These are phyloP conservation scores for Barbus barbus DNA, from an alignment of 2,113 vertebrate genomes.

Conservation along the genomic window DNA sequence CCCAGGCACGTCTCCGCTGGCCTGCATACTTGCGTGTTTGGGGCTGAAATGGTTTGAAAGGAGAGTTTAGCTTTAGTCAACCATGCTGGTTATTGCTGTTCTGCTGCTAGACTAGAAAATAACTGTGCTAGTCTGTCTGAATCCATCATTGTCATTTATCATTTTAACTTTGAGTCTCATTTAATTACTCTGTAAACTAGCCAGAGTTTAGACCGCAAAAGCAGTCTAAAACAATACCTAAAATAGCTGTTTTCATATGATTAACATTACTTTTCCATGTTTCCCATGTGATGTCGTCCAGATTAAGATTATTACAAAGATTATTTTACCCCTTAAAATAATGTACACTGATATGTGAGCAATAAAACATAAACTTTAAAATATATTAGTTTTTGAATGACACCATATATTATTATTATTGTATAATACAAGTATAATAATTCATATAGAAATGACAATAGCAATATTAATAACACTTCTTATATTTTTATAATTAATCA, in stretches of 20 bases:
- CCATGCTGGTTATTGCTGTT: background rate
- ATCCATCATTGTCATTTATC: background rate
- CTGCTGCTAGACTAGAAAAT: background rate
- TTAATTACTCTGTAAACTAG: too few relatives aligned
- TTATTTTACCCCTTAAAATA: background rate
- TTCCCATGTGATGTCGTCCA: background rate
- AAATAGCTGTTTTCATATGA: too few relatives aligned
- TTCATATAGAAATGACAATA: too few relatives aligned
- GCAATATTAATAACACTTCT: too few relatives aligned
- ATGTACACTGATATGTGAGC: background rate
- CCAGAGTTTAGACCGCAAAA: too few relatives aligned
- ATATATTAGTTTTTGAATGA: background rate
- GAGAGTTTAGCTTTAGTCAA: conserved; percentile 47
- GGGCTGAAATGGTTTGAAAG: background rate
- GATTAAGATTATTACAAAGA: background rate
- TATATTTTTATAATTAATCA: too few relatives aligned
- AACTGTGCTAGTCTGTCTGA: background rate
- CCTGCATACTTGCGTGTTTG: conserved; percentile 63
- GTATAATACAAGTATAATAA: background rate
- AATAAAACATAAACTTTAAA: too few relatives aligned
- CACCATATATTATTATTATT: background rate
- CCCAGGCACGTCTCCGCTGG: conserved; percentile 67
- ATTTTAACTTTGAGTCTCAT: too few relatives aligned
- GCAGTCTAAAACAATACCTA: too few relatives aligned
- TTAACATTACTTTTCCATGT: too few relatives aligned